These are phyloP conservation scores for Sciurus niger DNA, from an alignment of 2,113 vertebrate genomes.

Conservation along the genomic window DNA sequence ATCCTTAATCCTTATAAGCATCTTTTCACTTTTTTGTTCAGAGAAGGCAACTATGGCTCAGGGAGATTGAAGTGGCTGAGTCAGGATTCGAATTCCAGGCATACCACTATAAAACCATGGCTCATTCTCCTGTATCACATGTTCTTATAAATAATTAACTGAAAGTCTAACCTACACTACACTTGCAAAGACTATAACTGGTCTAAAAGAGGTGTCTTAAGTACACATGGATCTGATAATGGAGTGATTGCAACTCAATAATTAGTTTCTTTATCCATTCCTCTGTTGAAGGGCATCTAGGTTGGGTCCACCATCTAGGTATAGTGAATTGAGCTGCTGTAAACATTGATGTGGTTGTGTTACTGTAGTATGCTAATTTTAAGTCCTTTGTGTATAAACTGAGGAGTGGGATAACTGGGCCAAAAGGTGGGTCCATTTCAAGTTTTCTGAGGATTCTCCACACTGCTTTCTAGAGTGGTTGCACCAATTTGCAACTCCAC, in stretches of 20 bases:
- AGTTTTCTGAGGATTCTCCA: too few species aligned
- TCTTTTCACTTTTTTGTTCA: neutral
- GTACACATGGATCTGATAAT: neutral
- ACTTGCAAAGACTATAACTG: neutral
- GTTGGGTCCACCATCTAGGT: too few species aligned
- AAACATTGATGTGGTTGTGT: too few species aligned
- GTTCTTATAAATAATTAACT: conserved; percentile 26
- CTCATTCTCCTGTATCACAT: neutral
- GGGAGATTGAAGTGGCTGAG: neutral
- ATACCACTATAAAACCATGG: neutral
- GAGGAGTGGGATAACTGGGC: too few species aligned
- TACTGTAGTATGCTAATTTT: too few species aligned
- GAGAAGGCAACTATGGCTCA: neutral
- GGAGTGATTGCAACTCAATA: neutral
- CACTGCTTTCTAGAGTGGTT: too few species aligned
- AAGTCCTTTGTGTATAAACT: too few species aligned
- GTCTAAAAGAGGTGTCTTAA: neutral
- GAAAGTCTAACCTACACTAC: neutral
- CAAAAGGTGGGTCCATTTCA: too few species aligned
- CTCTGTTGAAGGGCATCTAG: too few species aligned
- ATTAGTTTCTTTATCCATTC: neutral
- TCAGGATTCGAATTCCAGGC: neutral
- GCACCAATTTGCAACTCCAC: too few species aligned
- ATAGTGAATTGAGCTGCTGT: too few species aligned
- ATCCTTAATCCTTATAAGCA: neutral